Base-by-base conservation (phyloP, 30 jellyfish, hydroid and myxozoan species). In the Turritopsis dohrnii region DNA sequence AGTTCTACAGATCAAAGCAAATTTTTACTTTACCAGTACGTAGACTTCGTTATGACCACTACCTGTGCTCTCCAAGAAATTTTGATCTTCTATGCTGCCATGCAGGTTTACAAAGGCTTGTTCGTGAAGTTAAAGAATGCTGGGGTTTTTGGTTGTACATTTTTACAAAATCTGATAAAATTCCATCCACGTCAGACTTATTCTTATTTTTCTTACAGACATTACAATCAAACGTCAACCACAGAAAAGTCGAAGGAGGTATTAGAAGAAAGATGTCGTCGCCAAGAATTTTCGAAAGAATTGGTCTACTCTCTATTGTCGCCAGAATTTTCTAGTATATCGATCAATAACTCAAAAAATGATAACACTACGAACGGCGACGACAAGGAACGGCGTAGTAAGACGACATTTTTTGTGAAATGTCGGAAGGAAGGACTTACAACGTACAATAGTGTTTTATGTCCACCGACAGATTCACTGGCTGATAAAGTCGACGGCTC, bases 201-300 rank as follows among this genome's bases (percentile, higher is more conserved):
- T 0, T 22, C 65, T 16, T 80, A 22, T 22, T 60, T 53, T 53
- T 30, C 60, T 80, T 79, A 7, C 85, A 91, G 97, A 75, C 85
- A 83, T 83, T 91, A 81, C 77, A 88, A 81, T 52, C 95, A 91
- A 80, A 71, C 79, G 79, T 54, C 54, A 71, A 28, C 85, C 53
- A 81, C 75, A 53, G 74, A 89, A 71, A 89, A 83, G 71, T n/a
- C 91, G 3, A 89, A 87, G 72, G 81, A 83, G 29, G 85, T 80
- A 69, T 41, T 54, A 71, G 92, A 79, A 41, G 91, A 84, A 71
- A 87, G 88, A 52, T 4, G 65, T 16, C 79, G 52, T 53, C 83
- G 96, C 25, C 91, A 88, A 80, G 83, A 73, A 65, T 91, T 91
- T 88, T 76, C 96, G 31, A 85, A 88, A 65, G 97, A 91, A 53